Base-by-base conservation (phyloP, 2,113 vertebrate genomes). In the Anser cygnoides region DNA sequence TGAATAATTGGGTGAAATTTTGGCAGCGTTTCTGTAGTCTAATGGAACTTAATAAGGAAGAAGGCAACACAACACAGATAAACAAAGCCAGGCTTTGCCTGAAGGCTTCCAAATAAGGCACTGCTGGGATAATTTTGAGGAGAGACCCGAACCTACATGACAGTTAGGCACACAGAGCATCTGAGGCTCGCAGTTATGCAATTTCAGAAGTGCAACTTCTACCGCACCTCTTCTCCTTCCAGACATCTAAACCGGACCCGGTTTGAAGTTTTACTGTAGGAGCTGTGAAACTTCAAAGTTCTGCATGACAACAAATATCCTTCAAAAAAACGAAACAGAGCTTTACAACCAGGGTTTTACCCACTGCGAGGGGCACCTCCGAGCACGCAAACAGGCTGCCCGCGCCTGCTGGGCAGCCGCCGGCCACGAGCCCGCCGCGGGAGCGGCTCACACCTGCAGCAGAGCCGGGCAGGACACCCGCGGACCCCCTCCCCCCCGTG, bases 361-460 rank as follows among this genome's bases (percentile, higher is more conserved):
- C 31, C 73, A 84, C 70, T 33, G 57, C 68, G 52, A 41, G 62
- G 70, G 21, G 22, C 33, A 10, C 29, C 17, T 79, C 39, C 19
- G 77, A n/a, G 77, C 74, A 14, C 3, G 11, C 71, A 35, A 52
- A 41, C 78, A 8, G 67, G 81, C 86, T 50, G 31, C 80, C 83
- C 9, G 50, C 43, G 25, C 67, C 2, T 44, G 2, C 72, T 58
- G 92, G 89, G 67, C 72, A 87, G 54, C 65, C 2, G 41, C 84
- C 87, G 54, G 49, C 89, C 67, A 39, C 39, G 70, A 80, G 83
- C 84, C 22, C 8, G 49, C 35, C 49, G 84, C 90, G 65, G 89
- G 37, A 93, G 44, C 54, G 73, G 77, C 90, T 96, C 92, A 79
- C 87, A 90, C 92, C 90, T 94, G 91, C 84, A 83, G 59, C 79